These are phyloP conservation scores for Orthosia incerta DNA, from an alignment of 2,888 invertebrate species.

Conservation along the genomic window DNA sequence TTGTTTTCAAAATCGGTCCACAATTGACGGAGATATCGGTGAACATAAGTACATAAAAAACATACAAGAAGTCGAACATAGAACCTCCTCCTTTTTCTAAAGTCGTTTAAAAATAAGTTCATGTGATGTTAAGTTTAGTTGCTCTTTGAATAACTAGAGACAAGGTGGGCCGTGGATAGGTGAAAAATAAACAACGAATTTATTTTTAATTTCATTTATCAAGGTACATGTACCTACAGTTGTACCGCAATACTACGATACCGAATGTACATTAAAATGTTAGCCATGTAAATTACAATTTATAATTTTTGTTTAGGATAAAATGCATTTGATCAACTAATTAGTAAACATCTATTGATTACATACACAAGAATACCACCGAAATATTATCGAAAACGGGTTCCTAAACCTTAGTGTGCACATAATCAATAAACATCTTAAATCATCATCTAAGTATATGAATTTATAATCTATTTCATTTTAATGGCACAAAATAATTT, in stretches of 20 bases:
- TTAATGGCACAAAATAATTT: constrained; percentile 83
- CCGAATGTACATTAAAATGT: constrained; percentile 52
- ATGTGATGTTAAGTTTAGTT: too few species aligned
- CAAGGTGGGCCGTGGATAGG: not conserved
- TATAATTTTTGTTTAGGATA: constrained; percentile 51
- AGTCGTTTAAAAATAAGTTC: too few species aligned
- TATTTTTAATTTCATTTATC: constrained; percentile 82
- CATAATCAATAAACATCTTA: constrained; percentile 47
- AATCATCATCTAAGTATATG: constrained; percentile 46
- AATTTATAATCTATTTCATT: constrained; percentile 70
- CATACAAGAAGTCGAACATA: too few species aligned
- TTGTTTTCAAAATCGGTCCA: too few species aligned
- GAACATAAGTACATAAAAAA: too few species aligned
- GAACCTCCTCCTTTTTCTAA: too few species aligned
- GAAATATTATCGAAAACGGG: constrained; percentile 32
- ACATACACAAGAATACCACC: constrained; percentile 21
- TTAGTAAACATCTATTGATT: constrained; percentile 53
- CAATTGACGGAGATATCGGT: too few species aligned
- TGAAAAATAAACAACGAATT: constrained; percentile 56
- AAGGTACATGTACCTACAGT: constrained; percentile 82
- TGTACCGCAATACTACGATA: constrained; percentile 60
- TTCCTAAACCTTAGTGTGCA: constrained; percentile 21
- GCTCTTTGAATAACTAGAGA: too few species aligned
- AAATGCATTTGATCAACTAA: constrained; percentile 60
- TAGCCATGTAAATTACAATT: constrained; percentile 51